Evolutionary conservation across 2,888 invertebrate species (phyloP).

Genomic region (Timandra comae): DNA sequence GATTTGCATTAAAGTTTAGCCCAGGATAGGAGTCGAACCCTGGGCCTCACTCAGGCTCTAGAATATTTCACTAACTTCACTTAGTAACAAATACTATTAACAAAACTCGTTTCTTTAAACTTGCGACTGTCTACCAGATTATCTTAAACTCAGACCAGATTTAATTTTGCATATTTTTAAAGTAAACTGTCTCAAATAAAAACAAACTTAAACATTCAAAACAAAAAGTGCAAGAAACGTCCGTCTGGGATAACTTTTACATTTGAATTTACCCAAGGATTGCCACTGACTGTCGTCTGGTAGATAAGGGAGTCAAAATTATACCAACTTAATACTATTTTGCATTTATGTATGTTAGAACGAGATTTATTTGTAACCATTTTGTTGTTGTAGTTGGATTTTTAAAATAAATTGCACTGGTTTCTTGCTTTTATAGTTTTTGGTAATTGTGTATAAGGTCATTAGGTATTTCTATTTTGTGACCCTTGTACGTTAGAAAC

Average conservation of each 20-base stretch:
- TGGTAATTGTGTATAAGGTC: too few relatives aligned
- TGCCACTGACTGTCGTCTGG: conserved; percentile 34
- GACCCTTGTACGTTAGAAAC: too few relatives aligned
- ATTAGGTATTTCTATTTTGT: too few relatives aligned
- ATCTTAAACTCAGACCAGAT: conserved; percentile 1
- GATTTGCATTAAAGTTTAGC: too few relatives aligned
- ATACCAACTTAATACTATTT: conserved; percentile 51
- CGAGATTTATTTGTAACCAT: conserved; percentile 41
- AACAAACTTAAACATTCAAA: conserved; percentile 11
- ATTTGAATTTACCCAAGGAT: conserved; percentile 19
- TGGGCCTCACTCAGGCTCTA: too few relatives aligned
- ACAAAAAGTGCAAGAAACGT: conserved; percentile 8
- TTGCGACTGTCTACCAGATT: too few relatives aligned
- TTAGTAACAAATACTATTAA: too few relatives aligned
- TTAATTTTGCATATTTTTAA: background rate
- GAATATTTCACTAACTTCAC: too few relatives aligned
- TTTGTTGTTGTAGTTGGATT: conserved; percentile 18
- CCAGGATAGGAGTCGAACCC: too few relatives aligned
- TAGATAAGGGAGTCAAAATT: conserved; percentile 51
- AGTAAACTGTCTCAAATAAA: conserved; percentile 7
- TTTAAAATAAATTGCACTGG: background rate
- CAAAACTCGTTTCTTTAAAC: too few relatives aligned
- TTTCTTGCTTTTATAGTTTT: too few relatives aligned
- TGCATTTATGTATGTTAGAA: conserved; percentile 40
- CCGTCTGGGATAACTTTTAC: conserved; percentile 16